A percentile compares a stretch with the other conserved stretches of the same genome.
Evolutionary conservation across 2,888 invertebrate genomes (phyloP).

Genomic region (Xanthia togata): DNA sequence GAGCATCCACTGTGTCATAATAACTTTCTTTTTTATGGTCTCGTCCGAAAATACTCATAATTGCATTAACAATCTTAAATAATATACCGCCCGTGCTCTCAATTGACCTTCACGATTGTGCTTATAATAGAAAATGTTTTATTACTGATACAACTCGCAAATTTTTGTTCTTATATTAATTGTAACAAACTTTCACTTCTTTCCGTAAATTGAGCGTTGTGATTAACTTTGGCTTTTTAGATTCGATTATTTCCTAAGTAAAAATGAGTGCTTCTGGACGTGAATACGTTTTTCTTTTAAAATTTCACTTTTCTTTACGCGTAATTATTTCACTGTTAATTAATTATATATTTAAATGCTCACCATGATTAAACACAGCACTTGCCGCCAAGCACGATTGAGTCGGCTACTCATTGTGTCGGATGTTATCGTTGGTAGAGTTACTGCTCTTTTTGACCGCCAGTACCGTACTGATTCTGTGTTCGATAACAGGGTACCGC

Average conservation of each 20-base stretch:
- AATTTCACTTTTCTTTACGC: slow-evolving; percentile 77
- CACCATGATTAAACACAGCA: slow-evolving; percentile 74
- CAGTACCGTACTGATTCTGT: slow-evolving; percentile 79
- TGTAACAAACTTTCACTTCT: slow-evolving; percentile 80
- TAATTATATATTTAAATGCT: slow-evolving; percentile 57
- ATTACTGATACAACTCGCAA: slow-evolving; percentile 63
- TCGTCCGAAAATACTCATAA: slow-evolving; percentile 55
- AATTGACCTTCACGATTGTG: slow-evolving; percentile 76
- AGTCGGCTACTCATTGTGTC: slow-evolving; percentile 70
- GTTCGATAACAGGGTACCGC: slow-evolving; percentile 76
- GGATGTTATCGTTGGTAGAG: slow-evolving; percentile 70
- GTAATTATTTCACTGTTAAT: slow-evolving; percentile 62
- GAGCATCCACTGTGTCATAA: slow-evolving; percentile 54
- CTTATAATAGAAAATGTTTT: slow-evolving; percentile 70
- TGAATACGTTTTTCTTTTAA: slow-evolving; percentile 49
- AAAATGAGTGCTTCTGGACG: slow-evolving; percentile 48
- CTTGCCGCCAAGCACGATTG: slow-evolving; percentile 67
- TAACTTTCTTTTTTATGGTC: slow-evolving; percentile 62
- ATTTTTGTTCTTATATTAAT: slow-evolving; percentile 75
- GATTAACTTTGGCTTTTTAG: slow-evolving; percentile 79
- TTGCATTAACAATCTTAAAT: slow-evolving; percentile 59
- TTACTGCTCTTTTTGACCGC: slow-evolving; percentile 75
- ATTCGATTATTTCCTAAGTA: slow-evolving; percentile 72
- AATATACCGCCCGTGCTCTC: slow-evolving; percentile 63
- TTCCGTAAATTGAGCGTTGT: slow-evolving; percentile 79